These are phyloP conservation scores for Brachionichthys hirsutus DNA, from an alignment of 2,113 vertebrate genomes.

Conservation along the genomic window DNA sequence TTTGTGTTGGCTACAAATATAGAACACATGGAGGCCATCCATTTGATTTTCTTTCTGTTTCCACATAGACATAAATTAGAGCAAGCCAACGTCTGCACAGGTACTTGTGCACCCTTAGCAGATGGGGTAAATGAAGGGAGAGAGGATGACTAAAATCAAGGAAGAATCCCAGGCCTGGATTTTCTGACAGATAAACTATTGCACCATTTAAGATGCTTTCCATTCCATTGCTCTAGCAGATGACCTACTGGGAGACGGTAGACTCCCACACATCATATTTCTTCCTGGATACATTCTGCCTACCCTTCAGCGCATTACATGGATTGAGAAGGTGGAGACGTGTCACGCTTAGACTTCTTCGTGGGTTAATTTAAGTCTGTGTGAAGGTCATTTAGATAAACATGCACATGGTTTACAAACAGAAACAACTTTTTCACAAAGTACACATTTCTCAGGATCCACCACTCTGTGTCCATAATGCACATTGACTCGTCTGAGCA, in stretches of 20 bases:
- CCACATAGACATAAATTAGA: constrained; percentile 73
- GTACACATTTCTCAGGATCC: constrained; percentile 28
- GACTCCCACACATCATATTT: constrained; percentile 48
- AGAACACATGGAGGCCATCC: constrained; percentile 74
- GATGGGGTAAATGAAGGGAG: constrained; percentile 32
- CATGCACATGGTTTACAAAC: constrained; percentile 20
- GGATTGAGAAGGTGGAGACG: constrained; percentile 20
- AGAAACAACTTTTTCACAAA: constrained; percentile 15
- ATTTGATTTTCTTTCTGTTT: constrained; percentile 68
- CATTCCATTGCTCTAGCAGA: constrained; percentile 33
- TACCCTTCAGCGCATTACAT: constrained; percentile 30
- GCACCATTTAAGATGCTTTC: constrained; percentile 29
- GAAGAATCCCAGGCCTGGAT: constrained; percentile 50
- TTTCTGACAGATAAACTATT: constrained; percentile 54
- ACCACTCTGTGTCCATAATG: background rate
- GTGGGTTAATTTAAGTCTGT: constrained; percentile 12
- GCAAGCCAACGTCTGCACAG: constrained; percentile 38
- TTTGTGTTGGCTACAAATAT: constrained; percentile 77
- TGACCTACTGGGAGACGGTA: constrained; percentile 34
- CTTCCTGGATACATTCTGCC: constrained; percentile 42
- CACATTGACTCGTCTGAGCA: constrained; percentile 4
- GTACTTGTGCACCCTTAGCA: constrained; percentile 59
- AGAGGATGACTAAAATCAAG: constrained; percentile 39
- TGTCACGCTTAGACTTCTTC: constrained; percentile 23
- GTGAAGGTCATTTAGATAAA: constrained; percentile 38